Evolutionary conservation across 2,113 vertebrate species (phyloP).

Genomic region (Limnothrissa miodon): DNA sequence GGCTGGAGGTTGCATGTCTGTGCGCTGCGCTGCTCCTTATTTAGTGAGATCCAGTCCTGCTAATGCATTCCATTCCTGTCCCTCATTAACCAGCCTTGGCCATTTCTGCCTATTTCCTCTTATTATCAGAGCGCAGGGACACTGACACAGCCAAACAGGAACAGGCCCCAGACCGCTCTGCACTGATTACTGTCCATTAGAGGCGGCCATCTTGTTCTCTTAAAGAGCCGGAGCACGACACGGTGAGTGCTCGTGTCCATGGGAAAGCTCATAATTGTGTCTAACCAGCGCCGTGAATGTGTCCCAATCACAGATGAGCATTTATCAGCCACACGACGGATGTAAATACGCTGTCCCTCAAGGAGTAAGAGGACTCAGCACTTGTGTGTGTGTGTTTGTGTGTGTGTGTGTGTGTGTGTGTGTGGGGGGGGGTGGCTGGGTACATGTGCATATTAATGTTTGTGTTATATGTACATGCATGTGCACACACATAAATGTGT

Average conservation of each 20-base stretch:
- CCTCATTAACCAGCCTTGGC: not conserved
- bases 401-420: not conserved
- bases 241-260: not conserved
- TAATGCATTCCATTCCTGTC: conserved; percentile 2
- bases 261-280: not conserved
- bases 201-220: conserved; percentile 1
- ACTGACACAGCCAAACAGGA: conserved; percentile 1
- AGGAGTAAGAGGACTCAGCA: not conserved
- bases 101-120: not conserved
- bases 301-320: not conserved
- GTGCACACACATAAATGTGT: too few relatives aligned
- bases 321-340: not conserved
- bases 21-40: conserved; percentile 14
- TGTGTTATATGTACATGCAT: not conserved
- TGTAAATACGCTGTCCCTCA: not conserved
- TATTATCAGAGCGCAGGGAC: conserved; percentile 1
- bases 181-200: not conserved
- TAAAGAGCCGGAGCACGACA: not conserved
- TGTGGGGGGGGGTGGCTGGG: too few relatives aligned
- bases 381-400: not conserved
- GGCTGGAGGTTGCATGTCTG: not conserved
- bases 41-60: not conserved
- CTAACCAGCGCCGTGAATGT: not conserved
- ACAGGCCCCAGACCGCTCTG: not conserved
- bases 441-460: not conserved